phyloP scores from a whole-genome alignment of 2,797 vertebrate species.

The Tinamus major region DNA sequence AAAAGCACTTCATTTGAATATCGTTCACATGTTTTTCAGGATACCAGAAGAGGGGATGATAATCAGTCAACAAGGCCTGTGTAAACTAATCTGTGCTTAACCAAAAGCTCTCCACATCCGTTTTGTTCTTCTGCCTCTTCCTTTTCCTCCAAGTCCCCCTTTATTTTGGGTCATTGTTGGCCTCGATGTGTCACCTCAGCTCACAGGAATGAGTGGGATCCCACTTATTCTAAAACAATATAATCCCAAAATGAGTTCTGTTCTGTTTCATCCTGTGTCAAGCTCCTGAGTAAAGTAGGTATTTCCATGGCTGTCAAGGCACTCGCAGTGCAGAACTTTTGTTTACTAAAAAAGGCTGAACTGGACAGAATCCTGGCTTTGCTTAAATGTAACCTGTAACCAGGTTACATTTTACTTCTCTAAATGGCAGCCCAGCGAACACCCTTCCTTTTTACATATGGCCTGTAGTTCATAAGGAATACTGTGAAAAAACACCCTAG shows the following conservation, averaged over 20 bases:
- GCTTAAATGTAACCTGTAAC: no score
- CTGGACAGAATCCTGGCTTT: background rate
- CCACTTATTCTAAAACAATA: background rate
- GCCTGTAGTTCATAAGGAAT: background rate
- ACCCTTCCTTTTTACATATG: background rate
- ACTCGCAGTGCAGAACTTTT: background rate
- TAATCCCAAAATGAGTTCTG: constrained; percentile 1
- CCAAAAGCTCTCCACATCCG: background rate
- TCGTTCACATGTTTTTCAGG: background rate
- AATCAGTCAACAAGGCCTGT: background rate
- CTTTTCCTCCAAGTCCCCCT: background rate
- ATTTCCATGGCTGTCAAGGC: background rate
- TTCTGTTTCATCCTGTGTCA: background rate
- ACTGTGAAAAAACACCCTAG: background rate
- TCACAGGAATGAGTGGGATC: constrained; percentile 12
- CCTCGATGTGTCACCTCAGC: background rate
- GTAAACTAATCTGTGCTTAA: constrained; percentile 16
- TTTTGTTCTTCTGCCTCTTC: constrained; percentile 14
- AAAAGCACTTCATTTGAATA: background rate
- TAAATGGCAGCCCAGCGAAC: background rate
- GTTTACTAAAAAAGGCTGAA: background rate
- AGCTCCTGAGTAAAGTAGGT: background rate
- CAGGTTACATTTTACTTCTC: background rate
- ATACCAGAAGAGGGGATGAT: background rate
- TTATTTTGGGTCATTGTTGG: constrained; percentile 8